phyloP scores from a whole-genome alignment of 2,888 invertebrate species.

The Masnerella sp. region DNA sequence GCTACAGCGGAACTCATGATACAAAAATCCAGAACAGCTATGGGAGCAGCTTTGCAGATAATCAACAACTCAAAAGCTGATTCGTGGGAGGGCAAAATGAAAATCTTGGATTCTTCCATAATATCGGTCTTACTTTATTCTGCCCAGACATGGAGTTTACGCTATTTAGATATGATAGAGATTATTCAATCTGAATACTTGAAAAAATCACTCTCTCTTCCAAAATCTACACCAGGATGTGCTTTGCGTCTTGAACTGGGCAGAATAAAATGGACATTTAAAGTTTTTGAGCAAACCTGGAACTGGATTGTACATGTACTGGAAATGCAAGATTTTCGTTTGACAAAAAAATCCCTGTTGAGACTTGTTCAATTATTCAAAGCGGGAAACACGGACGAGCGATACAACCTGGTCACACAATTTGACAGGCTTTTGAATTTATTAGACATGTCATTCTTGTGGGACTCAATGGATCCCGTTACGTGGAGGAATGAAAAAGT shows the following conservation, averaged over 20 bases:
- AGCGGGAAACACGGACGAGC: not conserved
- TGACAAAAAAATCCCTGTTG: not conserved
- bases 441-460: not conserved
- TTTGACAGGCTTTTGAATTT: not conserved
- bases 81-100: not conserved
- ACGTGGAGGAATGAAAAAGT: not conserved
- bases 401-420: not conserved
- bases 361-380: not conserved
- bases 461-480: not conserved
- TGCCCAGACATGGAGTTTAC: slow-evolving; percentile 1
- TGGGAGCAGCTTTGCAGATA: not conserved
- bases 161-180: not conserved
- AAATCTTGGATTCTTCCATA: not conserved
- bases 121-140: not conserved
- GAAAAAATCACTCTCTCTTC: not conserved
- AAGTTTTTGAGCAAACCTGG: not conserved
- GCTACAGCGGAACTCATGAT: not conserved
- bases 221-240: not conserved
- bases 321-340: not conserved
- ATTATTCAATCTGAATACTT: not conserved
- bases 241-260: not conserved
- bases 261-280: not conserved
- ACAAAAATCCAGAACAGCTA: not conserved
- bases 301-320: not conserved
- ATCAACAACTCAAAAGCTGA: not conserved